A percentile compares a stretch with the other conserved stretches of the same genome.
Conservation (phyloP, 1,140 invertebrate species). For the Fopius arisanus region DNA sequence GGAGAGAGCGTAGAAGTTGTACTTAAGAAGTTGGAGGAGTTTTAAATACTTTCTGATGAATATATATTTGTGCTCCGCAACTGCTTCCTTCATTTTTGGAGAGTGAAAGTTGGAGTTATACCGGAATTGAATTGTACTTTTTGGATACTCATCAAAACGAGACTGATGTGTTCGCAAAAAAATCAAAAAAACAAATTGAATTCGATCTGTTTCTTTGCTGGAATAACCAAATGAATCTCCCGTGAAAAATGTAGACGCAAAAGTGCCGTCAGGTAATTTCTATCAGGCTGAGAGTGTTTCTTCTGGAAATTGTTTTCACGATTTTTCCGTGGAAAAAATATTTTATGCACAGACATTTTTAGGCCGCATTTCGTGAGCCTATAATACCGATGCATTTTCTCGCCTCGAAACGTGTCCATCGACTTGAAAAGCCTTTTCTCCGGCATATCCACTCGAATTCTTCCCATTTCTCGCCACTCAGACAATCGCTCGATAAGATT, state of each 20-base stretch:
- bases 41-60: slow-evolving; percentile 14
- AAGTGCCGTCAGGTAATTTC: no score
- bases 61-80: neutral
- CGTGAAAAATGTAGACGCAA: no score
- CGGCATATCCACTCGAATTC: neutral
- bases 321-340: no score
- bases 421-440: neutral
- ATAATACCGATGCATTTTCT: neutral
- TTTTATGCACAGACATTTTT: no score
- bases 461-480: neutral
- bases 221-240: no score
- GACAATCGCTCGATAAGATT: slow-evolving; percentile 1
- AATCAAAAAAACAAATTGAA: no score
- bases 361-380: neutral
- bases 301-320: no score
- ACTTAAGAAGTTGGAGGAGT: neutral
- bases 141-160: neutral
- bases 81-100: neutral
- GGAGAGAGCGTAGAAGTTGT: neutral
- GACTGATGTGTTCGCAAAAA: no score
- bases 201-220: no score
- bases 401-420: neutral
- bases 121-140: neutral
- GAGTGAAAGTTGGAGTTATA: neutral
- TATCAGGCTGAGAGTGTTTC: no score